These are phyloP conservation scores for Stomatorhinus ivindoensis DNA, from an alignment of 2,113 vertebrate genomes.

Conservation along the genomic window DNA sequence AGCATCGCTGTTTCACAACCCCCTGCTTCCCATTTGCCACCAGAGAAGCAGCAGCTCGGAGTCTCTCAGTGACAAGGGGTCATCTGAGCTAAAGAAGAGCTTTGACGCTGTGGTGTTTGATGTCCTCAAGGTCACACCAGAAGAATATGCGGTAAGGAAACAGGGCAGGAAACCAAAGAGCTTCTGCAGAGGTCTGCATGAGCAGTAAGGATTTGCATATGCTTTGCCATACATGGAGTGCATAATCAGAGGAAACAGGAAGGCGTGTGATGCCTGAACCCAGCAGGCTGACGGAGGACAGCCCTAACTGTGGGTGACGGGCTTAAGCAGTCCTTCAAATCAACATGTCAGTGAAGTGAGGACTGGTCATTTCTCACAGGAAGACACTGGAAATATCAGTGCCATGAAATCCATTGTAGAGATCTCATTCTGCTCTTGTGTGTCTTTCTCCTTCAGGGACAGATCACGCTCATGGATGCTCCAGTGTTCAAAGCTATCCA, in stretches of 20 bases:
- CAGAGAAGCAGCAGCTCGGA: slow-evolving; percentile 97
- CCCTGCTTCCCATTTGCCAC: slow-evolving; percentile 15
- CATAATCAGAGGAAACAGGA: not conserved
- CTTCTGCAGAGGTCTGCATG: not conserved
- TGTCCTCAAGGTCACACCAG: slow-evolving; percentile 92
- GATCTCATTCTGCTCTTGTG: not conserved
- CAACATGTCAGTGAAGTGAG: not conserved
- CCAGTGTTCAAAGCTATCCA: slow-evolving; percentile 61
- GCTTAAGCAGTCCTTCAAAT: not conserved
- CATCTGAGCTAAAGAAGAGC: slow-evolving; percentile 91
- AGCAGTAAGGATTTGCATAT: not conserved
- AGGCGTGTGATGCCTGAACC: not conserved
- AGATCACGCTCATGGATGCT: slow-evolving; percentile 96
- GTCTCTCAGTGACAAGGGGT: slow-evolving; percentile 89
- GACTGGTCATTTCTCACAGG: not conserved
- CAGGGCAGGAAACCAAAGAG: not conserved
- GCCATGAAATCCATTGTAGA: not conserved
- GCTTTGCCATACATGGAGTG: not conserved
- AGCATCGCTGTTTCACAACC: not conserved
- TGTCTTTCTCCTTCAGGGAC: slow-evolving; percentile 68
- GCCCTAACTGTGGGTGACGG: not conserved
- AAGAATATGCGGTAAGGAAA: slow-evolving; percentile 92
- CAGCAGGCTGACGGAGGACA: not conserved
- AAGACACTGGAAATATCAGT: not conserved
- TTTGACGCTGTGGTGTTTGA: slow-evolving; percentile 98